Conservation (phyloP, 2,888 invertebrate species). For the Agrilus mali region DNA sequence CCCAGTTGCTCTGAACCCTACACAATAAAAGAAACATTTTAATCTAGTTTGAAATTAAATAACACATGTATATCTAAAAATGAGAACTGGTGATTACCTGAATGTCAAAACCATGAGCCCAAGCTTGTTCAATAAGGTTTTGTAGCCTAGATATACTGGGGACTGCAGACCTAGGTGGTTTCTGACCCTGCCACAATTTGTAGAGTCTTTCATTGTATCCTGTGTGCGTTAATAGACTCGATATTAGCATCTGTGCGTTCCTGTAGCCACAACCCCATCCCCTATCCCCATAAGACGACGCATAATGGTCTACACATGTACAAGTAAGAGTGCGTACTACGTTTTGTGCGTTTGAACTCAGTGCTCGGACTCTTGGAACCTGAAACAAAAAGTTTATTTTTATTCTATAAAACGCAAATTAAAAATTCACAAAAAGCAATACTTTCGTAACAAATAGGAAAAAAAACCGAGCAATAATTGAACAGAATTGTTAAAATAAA, state of each 20-base stretch:
- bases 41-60: background rate
- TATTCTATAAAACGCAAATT: background rate
- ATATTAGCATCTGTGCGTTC: conserved; percentile 86
- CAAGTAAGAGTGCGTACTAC: conserved; percentile 62
- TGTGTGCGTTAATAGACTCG: conserved; percentile 59
- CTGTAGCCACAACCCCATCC: conserved; percentile 92
- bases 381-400: conserved; percentile 15
- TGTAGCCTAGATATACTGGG: conserved; percentile 79
- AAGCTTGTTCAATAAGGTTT: conserved; percentile 70
- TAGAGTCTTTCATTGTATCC: conserved; percentile 52
- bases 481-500: no score
- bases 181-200: conserved; percentile 31
- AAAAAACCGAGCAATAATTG: background rate
- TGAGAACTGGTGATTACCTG: conserved; percentile 38
- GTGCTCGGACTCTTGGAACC: conserved; percentile 38
- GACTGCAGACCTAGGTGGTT: conserved; percentile 52
- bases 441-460: no score
- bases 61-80: no score
- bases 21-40: conserved; percentile 2
- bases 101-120: conserved; percentile 69
- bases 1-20: conserved; percentile 79
- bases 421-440: no score
- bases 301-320: conserved; percentile 74
- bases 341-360: conserved; percentile 43
- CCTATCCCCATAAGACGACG: conserved; percentile 75